Percentiles rank a stretch among this genome's conserved stretches.
Conservation (phyloP, 2,888 invertebrate genomes). For the Vandiemenella viatica region DNA sequence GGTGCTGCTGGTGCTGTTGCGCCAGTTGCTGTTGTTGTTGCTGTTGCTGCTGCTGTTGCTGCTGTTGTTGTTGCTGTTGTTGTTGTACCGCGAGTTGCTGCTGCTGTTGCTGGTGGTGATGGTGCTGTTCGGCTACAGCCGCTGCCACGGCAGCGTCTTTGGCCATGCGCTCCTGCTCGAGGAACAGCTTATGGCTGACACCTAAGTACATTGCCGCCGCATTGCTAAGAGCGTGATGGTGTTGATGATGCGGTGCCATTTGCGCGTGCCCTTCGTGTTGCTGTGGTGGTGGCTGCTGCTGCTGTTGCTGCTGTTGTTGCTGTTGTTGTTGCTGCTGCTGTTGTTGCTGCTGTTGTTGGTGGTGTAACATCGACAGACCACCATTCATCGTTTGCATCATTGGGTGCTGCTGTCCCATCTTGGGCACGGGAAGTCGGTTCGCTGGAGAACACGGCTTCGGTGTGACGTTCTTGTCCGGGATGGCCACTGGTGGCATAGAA, state of each 20-base stretch:
- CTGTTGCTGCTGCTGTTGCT: conserved; percentile 35
- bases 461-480: conserved; percentile 26
- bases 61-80: conserved; percentile 37
- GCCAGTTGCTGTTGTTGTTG: conserved; percentile 40
- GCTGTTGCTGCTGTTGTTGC: conserved; percentile 37
- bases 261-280: conserved; percentile 10
- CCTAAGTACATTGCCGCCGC: conserved; percentile 57
- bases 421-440: conserved; percentile 21
- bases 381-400: conserved; percentile 33
- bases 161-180: conserved; percentile 63
- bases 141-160: conserved; percentile 30
- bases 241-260: conserved; percentile 19
- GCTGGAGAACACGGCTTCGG: conserved; percentile 19
- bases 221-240: conserved; percentile 25
- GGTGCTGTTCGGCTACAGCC: conserved; percentile 18
- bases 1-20: conserved; percentile 30
- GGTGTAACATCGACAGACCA: conserved; percentile 37
- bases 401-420: conserved; percentile 27
- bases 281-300: conserved; percentile 28
- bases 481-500: conserved; percentile 32
- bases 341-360: conserved; percentile 28
- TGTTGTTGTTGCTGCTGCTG: conserved; percentile 37
- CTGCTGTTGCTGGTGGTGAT: conserved; percentile 25
- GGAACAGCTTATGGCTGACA: conserved; percentile 58
- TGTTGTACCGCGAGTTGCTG: conserved; percentile 35